Conservation (phyloP, 2,888 invertebrate species). For the Sphaeridia pumilis region DNA sequence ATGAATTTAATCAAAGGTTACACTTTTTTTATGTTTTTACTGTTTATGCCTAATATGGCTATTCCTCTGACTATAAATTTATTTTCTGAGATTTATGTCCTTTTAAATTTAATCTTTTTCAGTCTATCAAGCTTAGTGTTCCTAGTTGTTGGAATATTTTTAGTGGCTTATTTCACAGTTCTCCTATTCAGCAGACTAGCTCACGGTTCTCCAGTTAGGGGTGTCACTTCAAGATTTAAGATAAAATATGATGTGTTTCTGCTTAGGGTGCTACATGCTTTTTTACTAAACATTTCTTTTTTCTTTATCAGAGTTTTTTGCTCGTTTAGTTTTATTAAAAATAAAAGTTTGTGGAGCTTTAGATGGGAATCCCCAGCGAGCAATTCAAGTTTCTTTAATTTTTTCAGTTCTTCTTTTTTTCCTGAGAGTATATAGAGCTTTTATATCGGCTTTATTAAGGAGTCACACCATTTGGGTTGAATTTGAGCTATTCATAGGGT, state of each 20-base stretch:
- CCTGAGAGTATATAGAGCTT: conserved; percentile 18
- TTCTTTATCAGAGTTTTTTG: conserved; percentile 46
- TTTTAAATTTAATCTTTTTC: conserved; percentile 49
- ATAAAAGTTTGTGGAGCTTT: conserved; percentile 56
- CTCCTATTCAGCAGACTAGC: conserved; percentile 52
- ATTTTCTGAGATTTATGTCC: conserved; percentile 53
- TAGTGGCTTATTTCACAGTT: conserved; percentile 53
- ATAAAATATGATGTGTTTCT: conserved; percentile 46
- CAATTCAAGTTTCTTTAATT: conserved; percentile 44
- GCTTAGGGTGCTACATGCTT: conserved; percentile 51
- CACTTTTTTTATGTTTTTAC: conserved; percentile 54
- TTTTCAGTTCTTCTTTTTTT: conserved; percentile 44
- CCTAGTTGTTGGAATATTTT: conserved; percentile 51
- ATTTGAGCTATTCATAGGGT: background rate
- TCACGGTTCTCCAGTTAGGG: conserved; percentile 33
- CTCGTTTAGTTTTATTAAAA: conserved; percentile 55
- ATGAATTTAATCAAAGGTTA: conserved; percentile 50
- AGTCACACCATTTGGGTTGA: conserved; percentile 47
- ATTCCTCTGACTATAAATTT: conserved; percentile 57
- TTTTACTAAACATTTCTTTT: conserved; percentile 53
- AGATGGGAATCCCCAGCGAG: conserved; percentile 46
- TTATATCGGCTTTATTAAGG: conserved; percentile 44
- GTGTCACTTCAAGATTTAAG: background rate
- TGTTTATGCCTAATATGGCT: conserved; percentile 52
- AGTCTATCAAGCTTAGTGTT: conserved; percentile 45